Evolutionary conservation across 1,140 invertebrate genomes (phyloP).

Genomic region (Procambarus virginalis): DNA sequence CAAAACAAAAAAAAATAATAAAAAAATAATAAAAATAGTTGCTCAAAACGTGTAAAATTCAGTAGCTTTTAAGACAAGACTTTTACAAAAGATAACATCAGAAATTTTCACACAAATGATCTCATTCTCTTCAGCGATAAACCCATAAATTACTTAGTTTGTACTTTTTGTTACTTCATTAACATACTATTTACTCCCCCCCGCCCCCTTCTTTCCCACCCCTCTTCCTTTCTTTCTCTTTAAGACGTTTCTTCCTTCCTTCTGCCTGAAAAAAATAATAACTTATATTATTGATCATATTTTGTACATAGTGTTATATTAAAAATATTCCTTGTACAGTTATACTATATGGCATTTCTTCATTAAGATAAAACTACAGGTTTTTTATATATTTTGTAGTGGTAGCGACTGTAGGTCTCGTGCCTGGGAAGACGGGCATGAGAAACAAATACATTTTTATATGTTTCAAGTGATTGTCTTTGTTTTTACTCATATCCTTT

Average conservation of each 20-base stretch:
- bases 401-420: slow-evolving; percentile 11
- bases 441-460: slow-evolving; percentile 64
- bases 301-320: slow-evolving; percentile 64
- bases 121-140: slow-evolving; percentile 48
- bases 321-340: slow-evolving; percentile 62
- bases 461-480: slow-evolving; percentile 62
- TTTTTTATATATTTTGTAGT: slow-evolving; percentile 66
- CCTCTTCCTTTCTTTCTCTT: too few species aligned
- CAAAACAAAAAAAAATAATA: neutral
- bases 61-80: slow-evolving; percentile 17
- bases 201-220: too few species aligned
- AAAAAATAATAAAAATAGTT: neutral
- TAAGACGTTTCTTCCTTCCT: slow-evolving; percentile 8
- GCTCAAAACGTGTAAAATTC: slow-evolving; percentile 38
- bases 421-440: slow-evolving; percentile 18
- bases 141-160: slow-evolving; percentile 16
- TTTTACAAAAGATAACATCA: neutral
- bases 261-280: slow-evolving; percentile 43
- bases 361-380: slow-evolving; percentile 27
- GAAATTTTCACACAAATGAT: slow-evolving; percentile 27
- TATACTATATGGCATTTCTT: slow-evolving; percentile 61
- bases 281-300: slow-evolving; percentile 50
- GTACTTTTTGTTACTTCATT: slow-evolving; percentile 13
- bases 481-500: neutral
- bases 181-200: slow-evolving; percentile 22